phyloP scores from a whole-genome alignment of 2,797 vertebrate species.

The Eulemur coronatus region DNA sequence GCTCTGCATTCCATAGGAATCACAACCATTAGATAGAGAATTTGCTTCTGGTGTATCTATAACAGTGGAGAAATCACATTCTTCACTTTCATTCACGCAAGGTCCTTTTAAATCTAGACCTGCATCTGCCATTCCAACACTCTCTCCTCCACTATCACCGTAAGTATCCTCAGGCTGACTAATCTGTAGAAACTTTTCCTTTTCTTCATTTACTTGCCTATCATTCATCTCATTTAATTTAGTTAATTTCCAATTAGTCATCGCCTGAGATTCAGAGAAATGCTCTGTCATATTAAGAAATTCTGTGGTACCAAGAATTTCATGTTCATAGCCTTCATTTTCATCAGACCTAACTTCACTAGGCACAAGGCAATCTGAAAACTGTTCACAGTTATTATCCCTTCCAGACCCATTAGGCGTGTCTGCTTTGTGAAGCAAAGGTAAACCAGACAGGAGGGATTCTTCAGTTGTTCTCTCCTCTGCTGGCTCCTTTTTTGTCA shows the following conservation, averaged over 20 bases:
- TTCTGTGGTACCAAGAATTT: conserved; percentile 71
- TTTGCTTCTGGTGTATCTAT: conserved; percentile 79
- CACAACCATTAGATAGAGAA: conserved; percentile 85
- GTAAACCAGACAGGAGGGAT: conserved; percentile 69
- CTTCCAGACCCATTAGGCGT: conserved; percentile 69
- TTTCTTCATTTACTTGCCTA: conserved; percentile 80
- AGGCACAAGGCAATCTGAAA: conserved; percentile 76
- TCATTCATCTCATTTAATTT: conserved; percentile 81
- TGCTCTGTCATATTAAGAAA: conserved; percentile 71
- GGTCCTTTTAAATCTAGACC: conserved; percentile 75
- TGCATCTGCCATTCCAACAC: conserved; percentile 69
- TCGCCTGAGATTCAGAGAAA: conserved; percentile 83
- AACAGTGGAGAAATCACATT: conserved; percentile 76
- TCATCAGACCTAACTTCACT: conserved; percentile 72
- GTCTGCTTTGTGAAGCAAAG: conserved; percentile 74
- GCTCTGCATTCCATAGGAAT: conserved; percentile 90
- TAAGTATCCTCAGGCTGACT: conserved; percentile 72
- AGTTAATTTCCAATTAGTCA: conserved; percentile 81
- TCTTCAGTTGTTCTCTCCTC: conserved; percentile 75
- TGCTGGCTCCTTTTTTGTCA: conserved; percentile 40
- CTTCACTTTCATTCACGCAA: conserved; percentile 78
- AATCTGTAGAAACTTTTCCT: conserved; percentile 71
- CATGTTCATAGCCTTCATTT: conserved; percentile 71
- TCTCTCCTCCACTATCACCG: conserved; percentile 69
- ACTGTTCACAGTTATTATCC: conserved; percentile 72